Evolutionary conservation across 2,888 invertebrate species (phyloP), one percentile per base, ranked within the genome.

Genomic region (Notodonta dromedarius): DNA sequence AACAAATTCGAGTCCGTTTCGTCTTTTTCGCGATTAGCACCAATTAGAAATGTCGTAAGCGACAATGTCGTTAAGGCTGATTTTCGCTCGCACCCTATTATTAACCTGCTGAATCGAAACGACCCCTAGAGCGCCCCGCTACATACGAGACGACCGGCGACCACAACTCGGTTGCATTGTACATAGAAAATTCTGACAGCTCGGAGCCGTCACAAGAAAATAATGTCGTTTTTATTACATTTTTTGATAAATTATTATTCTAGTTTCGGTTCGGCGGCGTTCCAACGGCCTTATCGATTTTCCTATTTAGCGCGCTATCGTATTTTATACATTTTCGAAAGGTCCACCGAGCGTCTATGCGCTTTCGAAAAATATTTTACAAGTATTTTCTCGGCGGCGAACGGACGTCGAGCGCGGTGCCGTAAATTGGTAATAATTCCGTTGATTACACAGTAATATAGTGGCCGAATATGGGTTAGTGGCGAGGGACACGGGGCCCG

Each of bases 221-320:
- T 93, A 90, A 93, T 94, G 93, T 90, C 90, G 91, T 92, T 93
- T 93, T 91, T 93, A 93, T 92, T 93, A 92, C 86, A 93, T 91
- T 91, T 93, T 93, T 93, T 92, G 93, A 92, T 93, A 91, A 93
- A 93, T 91, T 89, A 89, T 90, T 89, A 90, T 92, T 89, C 86
- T 89, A 91, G 88, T 90, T 92, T 89, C 83, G 85, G 86, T 86
- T 85, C 88, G 84, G 85, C 84, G 83, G 82, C 84, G 81, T 81
- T 81, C 81, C 83, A 84, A 85, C 90, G 88, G 88, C 86, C 88
- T 88, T 89, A 92, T 93, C 92, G 92, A 91, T 93, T 92, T 92
- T 93, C 88, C 87, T 90, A 91, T 92, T 91, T 90, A 88, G 86
- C 87, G 87, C 90, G 87, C 84, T 86, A 86, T 83, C 85, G 82